Evolutionary conservation across 2,888 invertebrate species (phyloP), one percentile per base, ranked within the genome.

Genomic region (Auanema freiburgensis): DNA sequence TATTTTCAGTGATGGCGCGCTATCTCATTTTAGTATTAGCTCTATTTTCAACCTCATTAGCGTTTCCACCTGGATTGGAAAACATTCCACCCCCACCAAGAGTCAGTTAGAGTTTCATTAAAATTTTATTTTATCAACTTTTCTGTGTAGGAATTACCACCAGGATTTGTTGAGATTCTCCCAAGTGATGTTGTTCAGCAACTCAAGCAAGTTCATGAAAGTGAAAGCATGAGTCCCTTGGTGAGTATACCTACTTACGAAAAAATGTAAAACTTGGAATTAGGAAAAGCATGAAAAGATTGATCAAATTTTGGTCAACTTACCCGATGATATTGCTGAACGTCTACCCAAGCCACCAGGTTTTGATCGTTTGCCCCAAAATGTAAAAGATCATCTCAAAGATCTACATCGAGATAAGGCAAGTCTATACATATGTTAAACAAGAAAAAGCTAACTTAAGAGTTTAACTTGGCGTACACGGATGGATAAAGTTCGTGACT

Each of bases 271-370:
- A 4, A 23, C 21, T 21, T 5, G 46, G 3, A 46, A 21, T 43
- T 43, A 68, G 67, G 74, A 79, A 44, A 79, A 79, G 55, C 78
- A 78, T 63, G 66, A 74, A 40, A 72, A 75, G 44, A 79, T 81
- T 54, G 79, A 81, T 59, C 58, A 71, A 40, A 72, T 80, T 53
- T 75, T 80, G 77, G 71, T 67, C 40, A 65, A 74, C n/a, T 63
- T 80, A 10, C 80, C 80, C 2, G 73, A 67, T 5, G 80, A 81
- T 52, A 55, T 79, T 33, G 72, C 77, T 46, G 79, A 79, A 41
- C 62, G 71, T 24, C 74, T 80, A 18, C 80, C 80, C 21, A 68
- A 74, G 18, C 80, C 80, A 23, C 80, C 80, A 40, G 80, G 80
- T 44, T 79, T 81, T 63, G 62, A 72, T 2, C 65, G 71, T 44